Evolutionary conservation across 2,113 vertebrate genomes (phyloP), one percentile per base, ranked within the genome.

Genomic region (Tyto alba): DNA sequence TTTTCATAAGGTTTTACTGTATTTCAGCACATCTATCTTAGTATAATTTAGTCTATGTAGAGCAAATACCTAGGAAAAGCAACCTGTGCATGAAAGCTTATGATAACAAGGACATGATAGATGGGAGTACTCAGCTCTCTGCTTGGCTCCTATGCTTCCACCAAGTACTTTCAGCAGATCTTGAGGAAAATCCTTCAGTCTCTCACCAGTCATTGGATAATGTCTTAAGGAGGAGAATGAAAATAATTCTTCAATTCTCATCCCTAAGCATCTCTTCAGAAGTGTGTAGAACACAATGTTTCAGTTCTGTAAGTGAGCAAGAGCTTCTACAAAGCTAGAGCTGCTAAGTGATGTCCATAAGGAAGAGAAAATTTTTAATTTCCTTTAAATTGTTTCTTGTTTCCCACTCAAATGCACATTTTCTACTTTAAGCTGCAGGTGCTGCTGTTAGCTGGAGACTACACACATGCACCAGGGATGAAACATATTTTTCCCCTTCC

Each of bases 131-230:
- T 89, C 60, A 32, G 4, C 22, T 55, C 50, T 80, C 64, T 79
- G 40, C 43, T 74, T 40, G 50, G 52, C 22, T 91, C 20, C 53
- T 13, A 17, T 0, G 0, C 12, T 71, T 85, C 40, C 50, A 83
- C 52, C 32, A 86, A 90, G 75, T 34, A 41, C 59, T 91, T 75
- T 95, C 68, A 93, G n/a, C 18, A 92, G 63, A 85, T 55, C 38
- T 81, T 48, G 41, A 55, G 32, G 34, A 79, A 88, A 93, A 80
- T 55, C 67, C 36, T 71, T 76, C 53, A 76, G 20, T 36, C 29
- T 80, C 73, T 76, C 48, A 68, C 14, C 43, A 78, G n/a, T 38
- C 71, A 74, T 32, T 69, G 71, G 18, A 80, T 38, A 68, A 76
- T 3, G 2, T 7, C 36, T 81, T 52, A 68, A 75, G 45, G 16